phyloP scores from a whole-genome alignment of 92 coral and sea anemone genomes.

The Pocillopora meandrina region DNA sequence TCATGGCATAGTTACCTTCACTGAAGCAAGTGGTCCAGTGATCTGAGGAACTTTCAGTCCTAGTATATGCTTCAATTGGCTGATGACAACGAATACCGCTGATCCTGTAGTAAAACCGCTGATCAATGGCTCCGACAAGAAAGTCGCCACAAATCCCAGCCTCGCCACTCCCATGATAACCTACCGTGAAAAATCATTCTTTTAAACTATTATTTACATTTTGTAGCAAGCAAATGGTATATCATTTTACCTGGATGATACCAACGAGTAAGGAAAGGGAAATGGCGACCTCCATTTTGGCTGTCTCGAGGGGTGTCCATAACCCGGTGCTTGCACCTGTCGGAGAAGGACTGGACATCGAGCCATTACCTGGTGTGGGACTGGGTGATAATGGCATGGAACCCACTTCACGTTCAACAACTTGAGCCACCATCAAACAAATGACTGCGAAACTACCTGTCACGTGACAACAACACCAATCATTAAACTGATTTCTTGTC shows the following conservation, averaged over 20 bases:
- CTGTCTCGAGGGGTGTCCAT: slow-evolving; percentile 70
- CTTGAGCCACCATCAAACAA: slow-evolving; percentile 79
- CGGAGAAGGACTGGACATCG: slow-evolving; percentile 28
- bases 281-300: slow-evolving; percentile 80
- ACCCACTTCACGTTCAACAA: slow-evolving; percentile 70
- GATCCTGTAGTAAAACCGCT: slow-evolving; percentile 98
- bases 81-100: slow-evolving; percentile 79
- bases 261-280: slow-evolving; percentile 90
- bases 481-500: background rate
- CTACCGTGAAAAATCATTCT: slow-evolving; percentile 28
- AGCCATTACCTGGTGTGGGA: slow-evolving; percentile 40
- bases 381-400: slow-evolving; percentile 24
- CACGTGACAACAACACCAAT: background rate
- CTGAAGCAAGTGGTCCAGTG: slow-evolving; percentile 64
- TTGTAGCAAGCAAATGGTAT: background rate
- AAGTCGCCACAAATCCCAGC: slow-evolving; percentile 82
- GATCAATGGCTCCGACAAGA: slow-evolving; percentile 87
- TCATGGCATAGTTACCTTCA: slow-evolving; percentile 59
- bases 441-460: slow-evolving; percentile 87
- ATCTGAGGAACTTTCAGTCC: slow-evolving; percentile 73
- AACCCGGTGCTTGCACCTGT: slow-evolving; percentile 6
- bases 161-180: slow-evolving; percentile 80
- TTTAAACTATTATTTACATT: background rate
- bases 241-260: slow-evolving; percentile 73
- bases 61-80: slow-evolving; percentile 83